These are phyloP conservation scores for Phataginus tricuspis DNA, from an alignment of 2,797 vertebrate genomes.

Conservation along the genomic window DNA sequence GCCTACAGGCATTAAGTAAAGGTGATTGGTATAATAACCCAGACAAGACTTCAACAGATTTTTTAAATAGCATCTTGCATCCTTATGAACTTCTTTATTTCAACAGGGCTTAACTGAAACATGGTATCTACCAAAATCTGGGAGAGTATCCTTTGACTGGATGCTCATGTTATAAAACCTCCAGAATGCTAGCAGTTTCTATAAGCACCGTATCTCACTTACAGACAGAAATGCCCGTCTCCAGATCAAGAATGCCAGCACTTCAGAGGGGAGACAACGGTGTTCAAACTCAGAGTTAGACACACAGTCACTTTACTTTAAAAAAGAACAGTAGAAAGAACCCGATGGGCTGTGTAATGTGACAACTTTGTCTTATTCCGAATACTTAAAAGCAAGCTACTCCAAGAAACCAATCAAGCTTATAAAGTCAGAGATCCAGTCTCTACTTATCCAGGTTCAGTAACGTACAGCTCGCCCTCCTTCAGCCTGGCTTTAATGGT, in stretches of 20 bases:
- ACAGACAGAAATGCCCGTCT: neutral
- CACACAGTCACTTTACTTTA: neutral
- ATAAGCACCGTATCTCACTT: neutral
- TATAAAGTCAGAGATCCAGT: neutral
- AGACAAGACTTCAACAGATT: neutral
- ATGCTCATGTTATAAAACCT: neutral
- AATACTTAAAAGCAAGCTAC: neutral
- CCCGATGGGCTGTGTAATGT: neutral
- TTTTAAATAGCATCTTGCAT: neutral
- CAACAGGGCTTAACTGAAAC: neutral
- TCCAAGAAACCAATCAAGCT: neutral
- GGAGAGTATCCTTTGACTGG: neutral
- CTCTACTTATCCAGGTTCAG: neutral
- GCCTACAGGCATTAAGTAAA: neutral
- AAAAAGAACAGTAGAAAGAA: constrained; percentile 1
- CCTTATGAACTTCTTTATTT: neutral
- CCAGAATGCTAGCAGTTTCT: neutral
- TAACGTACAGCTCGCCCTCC: neutral
- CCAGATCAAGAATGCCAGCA: neutral
- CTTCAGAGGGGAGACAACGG: neutral
- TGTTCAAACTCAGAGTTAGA: neutral
- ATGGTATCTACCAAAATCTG: neutral
- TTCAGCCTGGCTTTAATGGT: neutral
- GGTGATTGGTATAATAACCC: neutral
- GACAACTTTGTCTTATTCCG: constrained; percentile 16